Evolutionary conservation across 2,113 vertebrate genomes (phyloP).

Genomic region (Platycercus adscitus): DNA sequence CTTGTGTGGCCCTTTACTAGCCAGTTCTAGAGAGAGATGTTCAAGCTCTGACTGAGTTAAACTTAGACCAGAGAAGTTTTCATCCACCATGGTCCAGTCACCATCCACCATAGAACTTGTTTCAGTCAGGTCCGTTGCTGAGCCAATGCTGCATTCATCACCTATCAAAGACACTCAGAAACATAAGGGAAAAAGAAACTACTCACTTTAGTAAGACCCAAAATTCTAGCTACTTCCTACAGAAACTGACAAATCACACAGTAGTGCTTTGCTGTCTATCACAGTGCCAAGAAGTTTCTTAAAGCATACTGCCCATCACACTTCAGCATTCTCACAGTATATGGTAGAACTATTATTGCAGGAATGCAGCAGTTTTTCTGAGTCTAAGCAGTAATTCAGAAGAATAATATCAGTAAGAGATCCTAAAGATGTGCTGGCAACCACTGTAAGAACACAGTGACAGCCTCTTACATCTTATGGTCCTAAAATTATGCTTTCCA

Average conservation of each 20-base stretch:
- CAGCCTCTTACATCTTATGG: not conserved
- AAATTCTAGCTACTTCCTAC: not conserved
- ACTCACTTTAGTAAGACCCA: not conserved
- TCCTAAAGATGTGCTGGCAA: not conserved
- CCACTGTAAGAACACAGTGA: not conserved
- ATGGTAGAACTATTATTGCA: not conserved
- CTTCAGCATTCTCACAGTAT: not conserved
- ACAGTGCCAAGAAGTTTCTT: not conserved
- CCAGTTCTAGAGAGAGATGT: slow-evolving; percentile 96
- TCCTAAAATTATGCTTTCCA: not conserved
- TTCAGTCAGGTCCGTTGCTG: slow-evolving; percentile 96
- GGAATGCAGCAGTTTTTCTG: not conserved
- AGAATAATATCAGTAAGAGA: not conserved
- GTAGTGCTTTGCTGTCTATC: not conserved
- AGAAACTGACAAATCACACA: not conserved
- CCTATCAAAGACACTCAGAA: slow-evolving; percentile 75
- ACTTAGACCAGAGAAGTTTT: slow-evolving; percentile 90
- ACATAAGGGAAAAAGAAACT: slow-evolving; percentile 30
- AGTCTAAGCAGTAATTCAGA: not conserved
- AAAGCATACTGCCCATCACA: not conserved
- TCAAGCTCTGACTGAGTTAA: slow-evolving; percentile 95
- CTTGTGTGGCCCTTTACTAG: slow-evolving; percentile 96
- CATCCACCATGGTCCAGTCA: slow-evolving; percentile 97
- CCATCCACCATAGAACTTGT: slow-evolving; percentile 97
- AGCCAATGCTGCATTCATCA: slow-evolving; percentile 97